These are phyloP conservation scores for Chaitophorus viminalis DNA, from an alignment of 2,888 invertebrate genomes.

Conservation along the genomic window DNA sequence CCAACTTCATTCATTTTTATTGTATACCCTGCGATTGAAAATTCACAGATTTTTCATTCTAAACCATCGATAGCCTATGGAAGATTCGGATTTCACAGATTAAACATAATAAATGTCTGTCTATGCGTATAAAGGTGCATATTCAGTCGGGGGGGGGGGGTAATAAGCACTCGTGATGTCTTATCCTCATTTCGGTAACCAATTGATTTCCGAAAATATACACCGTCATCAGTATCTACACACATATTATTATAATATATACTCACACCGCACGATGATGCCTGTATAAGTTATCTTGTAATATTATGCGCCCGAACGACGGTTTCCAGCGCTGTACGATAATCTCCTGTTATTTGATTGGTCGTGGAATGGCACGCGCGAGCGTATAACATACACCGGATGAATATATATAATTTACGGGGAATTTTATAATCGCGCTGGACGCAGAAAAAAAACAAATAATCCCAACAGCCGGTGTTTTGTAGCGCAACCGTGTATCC, in stretches of 20 bases:
- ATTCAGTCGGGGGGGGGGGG: background rate
- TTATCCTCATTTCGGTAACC: background rate
- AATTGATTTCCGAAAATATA: conserved; percentile 7
- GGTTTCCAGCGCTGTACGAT: background rate
- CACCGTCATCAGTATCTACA: background rate
- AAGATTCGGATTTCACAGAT: background rate
- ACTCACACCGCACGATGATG: background rate
- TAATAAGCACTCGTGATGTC: background rate
- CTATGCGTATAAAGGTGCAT: background rate
- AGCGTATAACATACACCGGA: conserved; percentile 17
- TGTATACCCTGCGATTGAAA: too few species aligned
- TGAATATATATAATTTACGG: conserved; percentile 34
- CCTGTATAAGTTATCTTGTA: background rate
- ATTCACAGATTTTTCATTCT: background rate
- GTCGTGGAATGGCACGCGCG: background rate
- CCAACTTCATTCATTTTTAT: too few species aligned
- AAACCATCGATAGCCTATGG: background rate
- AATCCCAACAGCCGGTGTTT: background rate
- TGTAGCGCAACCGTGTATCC: too few species aligned
- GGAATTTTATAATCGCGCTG: conserved; percentile 43
- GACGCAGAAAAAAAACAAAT: conserved; percentile 8
- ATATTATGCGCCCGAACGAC: background rate
- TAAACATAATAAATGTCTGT: background rate
- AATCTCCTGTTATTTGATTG: conserved; percentile 36
- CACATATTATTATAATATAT: background rate